Base-by-base conservation (phyloP, 2,797 vertebrate genomes). In the Urosaurus nigricauda region DNA sequence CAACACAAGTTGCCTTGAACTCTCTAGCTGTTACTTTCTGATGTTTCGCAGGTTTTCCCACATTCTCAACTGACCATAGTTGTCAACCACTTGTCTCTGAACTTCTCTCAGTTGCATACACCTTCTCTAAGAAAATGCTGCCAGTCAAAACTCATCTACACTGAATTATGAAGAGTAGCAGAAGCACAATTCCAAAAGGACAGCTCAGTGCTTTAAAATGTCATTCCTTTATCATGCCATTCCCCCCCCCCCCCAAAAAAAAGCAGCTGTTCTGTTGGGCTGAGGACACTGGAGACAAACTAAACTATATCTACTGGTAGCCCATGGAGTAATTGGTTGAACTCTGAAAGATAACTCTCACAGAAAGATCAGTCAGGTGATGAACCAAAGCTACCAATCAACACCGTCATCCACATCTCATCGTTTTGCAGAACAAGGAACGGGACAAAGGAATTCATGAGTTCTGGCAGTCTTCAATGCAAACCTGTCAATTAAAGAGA, bases 401-500 rank as follows among this genome's bases (percentile, higher is more conserved):
- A 2, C 29, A 77, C 6, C 85, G 73, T 26, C 12, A 85, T 16
- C 73, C 32, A 0, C 80, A 2, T 71, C 74, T 80, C 58, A 85
- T 32, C 70, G 88, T 56, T 81, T 74, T 85, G 70, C 26, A 40
- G 79, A 77, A 86, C 12, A 24, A 37, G 21, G 79, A 4, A 32
- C 4, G 29, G 24, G 65, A 37, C 77, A 89, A 86, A 86, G 16
- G 47, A 83, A 83, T 77, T 84, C 11, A 37, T 47, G 43, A 73
- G 19, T 26, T 84, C 85, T 79, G 60, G 85, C 92, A 40, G 35
- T 5, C 63, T 53, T 70, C 53, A 88, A 84, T 82, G 84, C 85
- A 86, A 0, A 2, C 68, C 9, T 5, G 79, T 65, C 85, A 93
- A 91, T 87, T 26, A 92, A 80, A 87, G 3, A 2, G 4, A 32